Percentiles rank a stretch among this genome's conserved stretches.
Evolutionary conservation across 2,113 vertebrate species (phyloP).

Genomic region (Corydoras maculifer): DNA sequence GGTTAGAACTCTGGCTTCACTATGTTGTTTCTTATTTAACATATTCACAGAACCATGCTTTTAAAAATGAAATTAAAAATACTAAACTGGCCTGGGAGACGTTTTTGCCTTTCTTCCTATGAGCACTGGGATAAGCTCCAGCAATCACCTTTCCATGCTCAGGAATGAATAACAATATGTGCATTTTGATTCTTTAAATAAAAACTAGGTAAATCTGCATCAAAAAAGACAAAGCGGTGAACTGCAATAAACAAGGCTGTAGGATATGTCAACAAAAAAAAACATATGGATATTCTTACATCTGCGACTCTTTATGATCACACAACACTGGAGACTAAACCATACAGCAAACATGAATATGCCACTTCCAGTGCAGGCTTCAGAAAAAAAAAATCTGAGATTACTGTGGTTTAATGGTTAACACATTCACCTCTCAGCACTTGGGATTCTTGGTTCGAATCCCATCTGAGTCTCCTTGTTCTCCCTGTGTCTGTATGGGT

Average conservation of each 20-base stretch:
- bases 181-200: slow-evolving; percentile 26
- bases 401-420: background rate
- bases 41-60: no score
- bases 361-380: background rate
- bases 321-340: slow-evolving; percentile 3
- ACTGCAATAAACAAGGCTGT: background rate
- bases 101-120: no score
- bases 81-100: no score
- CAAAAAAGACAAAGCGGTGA: slow-evolving; percentile 1
- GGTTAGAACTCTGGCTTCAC: no score
- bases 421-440: no score
- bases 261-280: background rate
- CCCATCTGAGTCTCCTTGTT: no score
- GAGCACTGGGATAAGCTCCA: no score
- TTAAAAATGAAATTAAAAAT: no score
- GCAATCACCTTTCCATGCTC: background rate
- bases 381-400: slow-evolving; percentile 9
- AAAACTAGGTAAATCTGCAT: slow-evolving; percentile 13
- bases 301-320: slow-evolving; percentile 1
- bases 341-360: background rate
- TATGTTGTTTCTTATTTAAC: no score
- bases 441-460: no score
- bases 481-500: no score
- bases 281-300: background rate
- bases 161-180: slow-evolving; percentile 25